A percentile compares a stretch with the other conserved stretches of the same genome.
Conservation (phyloP, 1,140 invertebrate species). For the Helicoverpa armigera region DNA sequence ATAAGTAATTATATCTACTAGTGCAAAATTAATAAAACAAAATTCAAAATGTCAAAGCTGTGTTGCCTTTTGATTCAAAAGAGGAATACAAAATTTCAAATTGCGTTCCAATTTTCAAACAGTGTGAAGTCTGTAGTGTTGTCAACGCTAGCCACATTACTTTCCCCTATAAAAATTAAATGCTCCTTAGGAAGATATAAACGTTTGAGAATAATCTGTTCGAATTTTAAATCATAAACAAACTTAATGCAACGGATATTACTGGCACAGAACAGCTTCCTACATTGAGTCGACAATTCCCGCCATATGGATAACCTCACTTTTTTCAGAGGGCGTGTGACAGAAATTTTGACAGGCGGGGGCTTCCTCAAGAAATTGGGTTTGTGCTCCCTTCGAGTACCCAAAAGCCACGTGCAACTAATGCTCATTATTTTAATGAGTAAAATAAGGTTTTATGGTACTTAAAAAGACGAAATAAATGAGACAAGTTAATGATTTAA, state of each 20-base stretch:
- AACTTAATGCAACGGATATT: background rate
- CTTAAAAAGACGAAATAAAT: background rate
- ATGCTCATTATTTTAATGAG: background rate
- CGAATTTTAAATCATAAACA: background rate
- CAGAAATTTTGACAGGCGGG: background rate
- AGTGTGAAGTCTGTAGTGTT: too few relatives aligned
- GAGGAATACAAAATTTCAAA: too few relatives aligned
- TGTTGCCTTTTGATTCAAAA: too few relatives aligned
- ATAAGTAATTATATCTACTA: too few relatives aligned
- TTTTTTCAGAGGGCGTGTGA: background rate
- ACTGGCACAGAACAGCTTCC: background rate
- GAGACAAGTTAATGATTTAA: background rate
- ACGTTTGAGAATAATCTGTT: too few relatives aligned
- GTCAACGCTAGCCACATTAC: too few relatives aligned
- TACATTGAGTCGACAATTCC: background rate
- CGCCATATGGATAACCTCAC: conserved; percentile 18
- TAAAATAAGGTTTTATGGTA: background rate
- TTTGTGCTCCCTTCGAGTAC: background rate
- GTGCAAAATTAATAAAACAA: too few relatives aligned
- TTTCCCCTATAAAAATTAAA: too few relatives aligned
- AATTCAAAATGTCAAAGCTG: too few relatives aligned
- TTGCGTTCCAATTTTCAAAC: too few relatives aligned
- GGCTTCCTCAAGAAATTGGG: background rate
- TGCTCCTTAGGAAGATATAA: too few relatives aligned
- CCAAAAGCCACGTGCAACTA: conserved; percentile 3